Evolutionary conservation across 2,797 vertebrate species (phyloP).

Genomic region (Mustela erminea): DNA sequence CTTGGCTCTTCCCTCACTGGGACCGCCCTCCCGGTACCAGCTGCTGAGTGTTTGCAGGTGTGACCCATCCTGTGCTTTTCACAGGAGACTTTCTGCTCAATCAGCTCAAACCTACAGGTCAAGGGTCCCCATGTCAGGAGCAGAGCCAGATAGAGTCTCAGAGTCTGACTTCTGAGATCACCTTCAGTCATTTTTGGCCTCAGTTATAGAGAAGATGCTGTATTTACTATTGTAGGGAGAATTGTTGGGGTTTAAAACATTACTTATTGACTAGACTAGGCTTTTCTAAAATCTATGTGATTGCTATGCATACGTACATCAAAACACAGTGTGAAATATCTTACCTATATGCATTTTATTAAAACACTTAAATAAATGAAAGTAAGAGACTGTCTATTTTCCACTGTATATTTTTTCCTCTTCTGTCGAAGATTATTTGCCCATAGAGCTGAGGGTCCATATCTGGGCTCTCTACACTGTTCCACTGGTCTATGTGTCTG

Average conservation of each 20-base stretch:
- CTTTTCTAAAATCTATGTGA: not conserved
- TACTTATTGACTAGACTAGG: not conserved
- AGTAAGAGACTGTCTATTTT: not conserved
- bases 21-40: rapidly evolving
- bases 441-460: too few relatives aligned
- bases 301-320: not conserved
- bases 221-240: not conserved
- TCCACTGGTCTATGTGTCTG: too few relatives aligned
- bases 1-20: rapidly evolving
- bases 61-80: not conserved
- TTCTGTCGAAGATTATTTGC: too few relatives aligned
- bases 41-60: not conserved
- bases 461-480: too few relatives aligned
- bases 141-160: not conserved
- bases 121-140: not conserved
- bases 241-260: not conserved
- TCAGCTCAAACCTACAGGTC: not conserved
- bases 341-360: not conserved
- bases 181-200: not conserved
- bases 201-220: not conserved
- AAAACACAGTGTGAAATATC: not conserved
- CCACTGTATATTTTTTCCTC: too few relatives aligned
- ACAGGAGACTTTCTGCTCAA: not conserved
- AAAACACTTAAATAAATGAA: not conserved
- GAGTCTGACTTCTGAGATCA: not conserved